Percentiles rank a stretch among this genome's conserved stretches.
phyloP scores from a whole-genome alignment of 2,888 invertebrate species.

The Yponomeuta malinellus region DNA sequence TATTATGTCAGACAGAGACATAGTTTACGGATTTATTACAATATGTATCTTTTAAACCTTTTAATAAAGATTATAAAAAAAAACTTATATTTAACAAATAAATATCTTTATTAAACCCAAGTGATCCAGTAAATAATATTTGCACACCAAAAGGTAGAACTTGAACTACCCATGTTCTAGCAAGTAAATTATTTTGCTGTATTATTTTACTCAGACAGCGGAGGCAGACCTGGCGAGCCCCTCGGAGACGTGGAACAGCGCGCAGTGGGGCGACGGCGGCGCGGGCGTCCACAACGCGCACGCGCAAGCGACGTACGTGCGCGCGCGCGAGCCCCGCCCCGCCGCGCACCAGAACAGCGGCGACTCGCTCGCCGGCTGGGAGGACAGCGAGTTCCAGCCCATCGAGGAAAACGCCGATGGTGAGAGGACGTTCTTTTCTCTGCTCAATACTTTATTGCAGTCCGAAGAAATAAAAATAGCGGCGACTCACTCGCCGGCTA shows the following conservation, averaged over 20 bases:
- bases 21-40: too few species aligned
- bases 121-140: too few species aligned
- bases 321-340: slow-evolving; percentile 28
- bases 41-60: too few species aligned
- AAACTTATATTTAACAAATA: too few species aligned
- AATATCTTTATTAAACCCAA: too few species aligned
- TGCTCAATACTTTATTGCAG: too few species aligned
- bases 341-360: slow-evolving; percentile 67
- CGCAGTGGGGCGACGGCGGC: slow-evolving; percentile 53
- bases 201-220: slow-evolving; percentile 39
- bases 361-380: slow-evolving; percentile 80
- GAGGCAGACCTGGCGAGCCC: slow-evolving; percentile 76
- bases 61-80: too few species aligned
- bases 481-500: slow-evolving; percentile 77
- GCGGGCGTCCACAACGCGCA: slow-evolving; percentile 26
- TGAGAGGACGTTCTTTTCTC: slow-evolving; percentile 27
- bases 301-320: slow-evolving; percentile 21
- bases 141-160: too few species aligned
- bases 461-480: slow-evolving; percentile 45
- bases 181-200: too few species aligned
- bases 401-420: slow-evolving; percentile 80
- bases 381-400: slow-evolving; percentile 88
- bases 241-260: slow-evolving; percentile 78
- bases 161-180: too few species aligned
- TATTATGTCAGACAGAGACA: too few species aligned